Percentiles rank a stretch among this genome's conserved stretches.
Evolutionary conservation across 2,797 vertebrate species (phyloP).

Genomic region (Staurois parvus): DNA sequence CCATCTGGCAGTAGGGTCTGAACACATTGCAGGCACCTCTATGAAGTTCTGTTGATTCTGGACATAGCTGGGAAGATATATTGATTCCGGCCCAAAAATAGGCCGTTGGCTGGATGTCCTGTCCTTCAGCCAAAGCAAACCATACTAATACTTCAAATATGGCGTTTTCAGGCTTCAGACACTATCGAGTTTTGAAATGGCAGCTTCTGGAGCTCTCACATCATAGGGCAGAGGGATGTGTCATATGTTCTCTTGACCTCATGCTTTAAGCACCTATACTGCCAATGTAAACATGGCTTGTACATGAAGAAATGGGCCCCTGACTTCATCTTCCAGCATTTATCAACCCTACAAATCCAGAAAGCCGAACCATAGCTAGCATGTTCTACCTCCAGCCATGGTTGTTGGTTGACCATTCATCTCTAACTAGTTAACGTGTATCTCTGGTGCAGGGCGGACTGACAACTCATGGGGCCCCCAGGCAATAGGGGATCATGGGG

Average conservation of each 20-base stretch:
- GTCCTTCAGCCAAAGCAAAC: slow-evolving; percentile 77
- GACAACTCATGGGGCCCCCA: too few species aligned
- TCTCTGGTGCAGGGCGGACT: too few species aligned
- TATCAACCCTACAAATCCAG: background rate
- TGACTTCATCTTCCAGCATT: slow-evolving; percentile 33
- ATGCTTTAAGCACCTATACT: slow-evolving; percentile 35
- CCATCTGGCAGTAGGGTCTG: slow-evolving; percentile 47
- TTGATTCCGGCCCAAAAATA: slow-evolving; percentile 77
- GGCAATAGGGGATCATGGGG: too few species aligned
- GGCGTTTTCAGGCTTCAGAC: slow-evolving; percentile 57
- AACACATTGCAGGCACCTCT: slow-evolving; percentile 73
- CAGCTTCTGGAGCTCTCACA: slow-evolving; percentile 41
- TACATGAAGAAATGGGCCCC: slow-evolving; percentile 32
- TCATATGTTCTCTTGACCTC: slow-evolving; percentile 61
- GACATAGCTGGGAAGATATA: slow-evolving; percentile 68
- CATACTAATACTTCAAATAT: slow-evolving; percentile 63
- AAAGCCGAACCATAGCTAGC: too few species aligned
- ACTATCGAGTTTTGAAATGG: slow-evolving; percentile 50
- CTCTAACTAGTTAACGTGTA: too few species aligned
- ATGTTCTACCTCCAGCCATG: too few species aligned
- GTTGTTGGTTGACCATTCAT: too few species aligned
- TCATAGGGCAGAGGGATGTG: slow-evolving; percentile 23
- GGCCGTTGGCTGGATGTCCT: slow-evolving; percentile 68
- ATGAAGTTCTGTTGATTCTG: slow-evolving; percentile 78
- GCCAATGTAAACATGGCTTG: slow-evolving; percentile 52